Evolutionary conservation across 2,797 vertebrate species (phyloP).

Genomic region (Brachyrhaphis roseni): DNA sequence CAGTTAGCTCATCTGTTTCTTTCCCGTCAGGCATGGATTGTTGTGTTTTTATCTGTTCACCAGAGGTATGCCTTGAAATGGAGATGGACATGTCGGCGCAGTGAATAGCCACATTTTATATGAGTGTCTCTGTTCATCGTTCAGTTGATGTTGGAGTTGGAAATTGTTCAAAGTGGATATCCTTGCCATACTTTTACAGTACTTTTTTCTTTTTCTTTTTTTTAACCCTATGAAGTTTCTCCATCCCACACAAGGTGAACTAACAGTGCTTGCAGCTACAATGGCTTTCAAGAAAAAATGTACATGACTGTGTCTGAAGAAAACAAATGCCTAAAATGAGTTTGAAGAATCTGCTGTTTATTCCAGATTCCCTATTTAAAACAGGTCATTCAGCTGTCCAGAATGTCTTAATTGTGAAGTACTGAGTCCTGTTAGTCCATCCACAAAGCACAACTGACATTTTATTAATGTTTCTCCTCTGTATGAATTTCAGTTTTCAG

Average conservation of each 20-base stretch:
- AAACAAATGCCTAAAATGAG: conserved; percentile 9
- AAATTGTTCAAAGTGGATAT: conserved; percentile 46
- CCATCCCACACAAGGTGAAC: conserved; percentile 33
- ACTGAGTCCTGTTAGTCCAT: conserved; percentile 44
- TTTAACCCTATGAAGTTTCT: conserved; percentile 39
- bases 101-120: conserved; percentile 26
- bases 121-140: conserved; percentile 35
- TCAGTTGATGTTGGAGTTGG: conserved; percentile 47
- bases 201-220: conserved; percentile 22
- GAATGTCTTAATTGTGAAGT: conserved; percentile 45
- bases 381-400: conserved; percentile 44
- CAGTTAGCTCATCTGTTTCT: conserved; percentile 22
- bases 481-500: conserved; percentile 24
- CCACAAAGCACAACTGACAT: conserved; percentile 43
- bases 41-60: conserved; percentile 40
- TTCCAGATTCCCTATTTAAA: conserved; percentile 48
- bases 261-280: conserved; percentile 48
- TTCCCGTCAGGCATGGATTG: conserved; percentile 25
- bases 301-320: conserved; percentile 50
- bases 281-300: conserved; percentile 39
- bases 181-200: conserved; percentile 8
- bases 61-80: conserved; percentile 71
- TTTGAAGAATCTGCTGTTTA: conserved; percentile 48
- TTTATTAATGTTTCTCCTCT: conserved; percentile 12
- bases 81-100: conserved; percentile 47